phyloP scores from a whole-genome alignment of 1,140 invertebrate genomes.

The Nixonia krombeini region DNA sequence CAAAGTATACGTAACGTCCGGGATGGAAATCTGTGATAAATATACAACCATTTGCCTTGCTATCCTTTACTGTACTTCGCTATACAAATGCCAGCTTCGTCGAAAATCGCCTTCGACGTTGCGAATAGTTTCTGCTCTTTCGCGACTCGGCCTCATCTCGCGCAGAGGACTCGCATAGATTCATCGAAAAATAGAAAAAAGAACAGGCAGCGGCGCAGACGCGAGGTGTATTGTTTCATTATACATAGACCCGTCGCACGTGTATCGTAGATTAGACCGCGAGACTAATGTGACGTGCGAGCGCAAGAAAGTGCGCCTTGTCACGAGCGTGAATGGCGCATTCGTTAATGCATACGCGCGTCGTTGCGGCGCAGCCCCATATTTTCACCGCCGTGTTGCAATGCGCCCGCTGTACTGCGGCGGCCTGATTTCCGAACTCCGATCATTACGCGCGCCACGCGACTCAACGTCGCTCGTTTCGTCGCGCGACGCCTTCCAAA shows the following conservation, averaged over 20 bases:
- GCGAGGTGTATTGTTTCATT: slow-evolving; percentile 28
- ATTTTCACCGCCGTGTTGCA: slow-evolving; percentile 41
- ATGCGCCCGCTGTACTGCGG: slow-evolving; percentile 37
- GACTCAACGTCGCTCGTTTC: slow-evolving; percentile 9
- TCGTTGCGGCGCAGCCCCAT: slow-evolving; percentile 36
- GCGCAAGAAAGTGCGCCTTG: slow-evolving; percentile 33
- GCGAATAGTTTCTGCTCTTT: slow-evolving; percentile 4
- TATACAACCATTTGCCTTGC: too few species aligned
- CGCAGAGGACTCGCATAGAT: slow-evolving; percentile 41
- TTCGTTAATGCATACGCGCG: slow-evolving; percentile 39
- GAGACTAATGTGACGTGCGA: slow-evolving; percentile 47
- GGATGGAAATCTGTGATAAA: too few species aligned
- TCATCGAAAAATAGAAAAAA: slow-evolving; percentile 50
- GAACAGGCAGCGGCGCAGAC: slow-evolving; percentile 39
- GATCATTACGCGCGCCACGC: slow-evolving; percentile 35
- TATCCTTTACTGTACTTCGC: too few species aligned
- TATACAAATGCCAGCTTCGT: too few species aligned
- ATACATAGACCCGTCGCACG: slow-evolving; percentile 33
- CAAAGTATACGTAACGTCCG: too few species aligned
- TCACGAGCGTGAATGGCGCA: slow-evolving; percentile 30
- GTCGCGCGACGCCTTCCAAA: background rate
- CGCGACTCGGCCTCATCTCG: slow-evolving; percentile 52
- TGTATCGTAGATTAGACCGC: slow-evolving; percentile 28
- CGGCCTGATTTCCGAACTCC: slow-evolving; percentile 32
- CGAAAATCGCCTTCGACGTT: slow-evolving; percentile 37